phyloP scores from a whole-genome alignment of 2,797 vertebrate species.

The Scolopax bukidnonensis region DNA sequence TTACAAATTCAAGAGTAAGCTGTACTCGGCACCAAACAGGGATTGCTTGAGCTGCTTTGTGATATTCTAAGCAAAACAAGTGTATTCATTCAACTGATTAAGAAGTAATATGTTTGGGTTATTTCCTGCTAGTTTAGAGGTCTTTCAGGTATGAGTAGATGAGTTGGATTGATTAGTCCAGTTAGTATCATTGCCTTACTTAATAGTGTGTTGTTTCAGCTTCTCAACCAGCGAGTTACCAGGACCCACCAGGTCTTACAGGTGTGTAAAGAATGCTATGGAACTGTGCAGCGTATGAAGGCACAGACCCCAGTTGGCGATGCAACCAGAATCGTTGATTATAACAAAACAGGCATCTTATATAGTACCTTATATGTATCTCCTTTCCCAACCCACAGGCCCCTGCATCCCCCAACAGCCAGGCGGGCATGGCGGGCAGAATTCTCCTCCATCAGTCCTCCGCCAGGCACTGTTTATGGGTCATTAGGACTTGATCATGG shows the following conservation, averaged over 20 bases:
- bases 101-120: not conserved
- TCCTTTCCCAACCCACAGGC: no score
- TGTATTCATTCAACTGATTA: not conserved
- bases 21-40: not conserved
- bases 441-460: no score
- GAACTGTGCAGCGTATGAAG: not conserved
- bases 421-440: no score
- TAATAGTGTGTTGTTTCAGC: not conserved
- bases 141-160: not conserved
- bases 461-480: no score
- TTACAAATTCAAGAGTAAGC: not conserved
- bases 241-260: not conserved
- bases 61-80: not conserved
- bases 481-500: no score
- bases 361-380: no score
- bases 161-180: not conserved
- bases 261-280: not conserved
- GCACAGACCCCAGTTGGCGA: no score
- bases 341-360: no score
- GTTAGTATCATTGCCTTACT: not conserved
- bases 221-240: not conserved
- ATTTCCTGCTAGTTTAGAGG: not conserved
- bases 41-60: not conserved
- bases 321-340: no score
- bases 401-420: no score